Percentiles rank a stretch among this genome's conserved stretches.
phyloP scores from a whole-genome alignment of 2,113 vertebrate genomes.

The Clarias gariepinus region DNA sequence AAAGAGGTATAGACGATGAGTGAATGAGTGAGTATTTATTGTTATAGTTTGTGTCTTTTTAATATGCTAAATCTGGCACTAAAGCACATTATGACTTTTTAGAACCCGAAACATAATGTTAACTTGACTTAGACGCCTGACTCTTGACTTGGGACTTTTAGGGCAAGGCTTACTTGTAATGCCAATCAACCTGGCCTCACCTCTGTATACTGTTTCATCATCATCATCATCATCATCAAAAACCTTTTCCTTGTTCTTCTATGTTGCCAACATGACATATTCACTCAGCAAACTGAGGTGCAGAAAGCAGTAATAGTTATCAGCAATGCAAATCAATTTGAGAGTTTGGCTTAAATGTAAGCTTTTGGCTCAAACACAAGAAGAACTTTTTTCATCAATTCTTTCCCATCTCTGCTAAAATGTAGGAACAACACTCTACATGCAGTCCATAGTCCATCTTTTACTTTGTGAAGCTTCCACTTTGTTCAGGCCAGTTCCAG shows the following conservation, averaged over 20 bases:
- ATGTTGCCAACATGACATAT: not conserved
- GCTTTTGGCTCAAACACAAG: not conserved
- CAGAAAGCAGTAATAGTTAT: not conserved
- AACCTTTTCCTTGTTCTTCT: not conserved
- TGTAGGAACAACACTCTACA: constrained; percentile 26
- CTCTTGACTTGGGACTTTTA: not conserved
- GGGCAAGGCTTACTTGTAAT: not conserved
- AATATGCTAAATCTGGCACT: not conserved
- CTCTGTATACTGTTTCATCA: not conserved
- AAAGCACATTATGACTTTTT: not conserved
- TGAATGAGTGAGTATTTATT: not conserved
- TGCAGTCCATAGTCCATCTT: constrained; percentile 47
- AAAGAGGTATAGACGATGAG: too few species aligned
- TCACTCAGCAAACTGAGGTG: not conserved
- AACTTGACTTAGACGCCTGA: not conserved
- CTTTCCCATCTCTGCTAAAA: not conserved
- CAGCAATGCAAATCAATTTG: not conserved
- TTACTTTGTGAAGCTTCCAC: constrained; percentile 39
- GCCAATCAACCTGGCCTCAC: not conserved
- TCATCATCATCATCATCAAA: not conserved
- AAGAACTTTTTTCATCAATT: not conserved
- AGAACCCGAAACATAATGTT: not conserved
- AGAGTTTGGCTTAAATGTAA: not conserved
- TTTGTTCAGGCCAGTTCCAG: constrained; percentile 49
- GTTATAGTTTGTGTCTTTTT: not conserved